Conservation (phyloP, 1,140 invertebrate genomes). For the Drosophila sturtevanti region DNA sequence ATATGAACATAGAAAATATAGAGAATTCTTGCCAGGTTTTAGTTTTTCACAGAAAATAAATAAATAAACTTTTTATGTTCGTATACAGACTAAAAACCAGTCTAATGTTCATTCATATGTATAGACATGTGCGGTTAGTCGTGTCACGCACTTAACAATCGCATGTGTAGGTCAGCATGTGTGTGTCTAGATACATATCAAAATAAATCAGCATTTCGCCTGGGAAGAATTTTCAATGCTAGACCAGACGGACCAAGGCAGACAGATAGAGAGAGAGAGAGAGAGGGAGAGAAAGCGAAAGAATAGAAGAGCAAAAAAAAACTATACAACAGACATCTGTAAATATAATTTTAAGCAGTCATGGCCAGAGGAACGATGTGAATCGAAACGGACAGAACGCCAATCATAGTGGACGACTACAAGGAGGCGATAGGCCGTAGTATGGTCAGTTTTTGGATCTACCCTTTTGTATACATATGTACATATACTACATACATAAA, state of each 20-base stretch:
- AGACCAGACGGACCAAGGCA: neutral
- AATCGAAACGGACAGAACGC: constrained; percentile 2
- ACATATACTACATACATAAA: no score
- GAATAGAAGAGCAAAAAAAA: no score
- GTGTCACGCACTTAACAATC: constrained; percentile 12
- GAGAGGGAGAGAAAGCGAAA: neutral
- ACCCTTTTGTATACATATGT: neutral
- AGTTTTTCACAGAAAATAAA: neutral
- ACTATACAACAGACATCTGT: constrained; percentile 10
- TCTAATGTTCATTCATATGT: neutral
- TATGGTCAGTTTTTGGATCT: constrained; percentile 6
- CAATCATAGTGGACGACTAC: constrained; percentile 4
- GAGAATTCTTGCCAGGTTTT: neutral
- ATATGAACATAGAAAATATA: no score
- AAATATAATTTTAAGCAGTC: constrained; percentile 14
- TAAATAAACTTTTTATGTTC: neutral
- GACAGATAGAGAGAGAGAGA: neutral
- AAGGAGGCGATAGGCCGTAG: neutral
- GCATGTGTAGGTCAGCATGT: neutral
- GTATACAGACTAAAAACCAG: neutral
- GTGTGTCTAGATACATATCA: constrained; percentile 11
- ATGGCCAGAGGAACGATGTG: constrained; percentile 9
- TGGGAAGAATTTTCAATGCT: constrained; percentile 31
- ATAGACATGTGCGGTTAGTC: neutral
- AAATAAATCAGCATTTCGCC: constrained; percentile 38